Percentiles rank a stretch among this genome's conserved stretches.
phyloP scores from a whole-genome alignment of 2,797 vertebrate species.

The Rhinogobio ventralis region DNA sequence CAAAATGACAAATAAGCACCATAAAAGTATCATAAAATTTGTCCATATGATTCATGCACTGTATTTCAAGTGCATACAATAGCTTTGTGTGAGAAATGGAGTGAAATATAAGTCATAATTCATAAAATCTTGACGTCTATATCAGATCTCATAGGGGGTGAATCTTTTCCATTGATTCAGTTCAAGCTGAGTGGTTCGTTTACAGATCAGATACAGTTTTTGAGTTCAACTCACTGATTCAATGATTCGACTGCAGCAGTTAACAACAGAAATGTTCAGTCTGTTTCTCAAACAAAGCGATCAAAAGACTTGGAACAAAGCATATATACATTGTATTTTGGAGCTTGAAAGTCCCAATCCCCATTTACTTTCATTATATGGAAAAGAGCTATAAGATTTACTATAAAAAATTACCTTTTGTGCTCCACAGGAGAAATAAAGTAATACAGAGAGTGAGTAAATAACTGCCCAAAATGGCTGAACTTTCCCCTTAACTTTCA shows the following conservation, averaged over 20 bases:
- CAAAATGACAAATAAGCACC: conserved; percentile 7
- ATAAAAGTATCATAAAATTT: not conserved
- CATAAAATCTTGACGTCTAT: not conserved
- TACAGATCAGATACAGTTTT: not conserved
- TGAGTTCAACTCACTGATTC: not conserved
- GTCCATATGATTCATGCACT: conserved; percentile 5
- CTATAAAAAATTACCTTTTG: not conserved
- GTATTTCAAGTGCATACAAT: not conserved
- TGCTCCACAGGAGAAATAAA: not conserved
- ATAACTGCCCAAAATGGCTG: not conserved
- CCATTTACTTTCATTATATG: too few relatives aligned
- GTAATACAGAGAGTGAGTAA: not conserved
- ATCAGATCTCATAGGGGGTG: not conserved
- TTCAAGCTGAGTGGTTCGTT: not conserved
- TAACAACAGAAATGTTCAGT: not conserved
- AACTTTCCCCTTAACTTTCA: not conserved
- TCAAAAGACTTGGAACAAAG: not conserved
- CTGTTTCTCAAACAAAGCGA: not conserved
- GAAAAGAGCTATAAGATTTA: not conserved
- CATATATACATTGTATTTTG: not conserved
- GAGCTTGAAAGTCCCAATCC: not conserved
- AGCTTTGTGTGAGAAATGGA: not conserved
- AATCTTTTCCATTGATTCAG: not conserved
- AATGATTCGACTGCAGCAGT: not conserved
- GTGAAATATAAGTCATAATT: not conserved